Evolutionary conservation across 2,888 invertebrate genomes (phyloP).

Genomic region (Spialia ferax): DNA sequence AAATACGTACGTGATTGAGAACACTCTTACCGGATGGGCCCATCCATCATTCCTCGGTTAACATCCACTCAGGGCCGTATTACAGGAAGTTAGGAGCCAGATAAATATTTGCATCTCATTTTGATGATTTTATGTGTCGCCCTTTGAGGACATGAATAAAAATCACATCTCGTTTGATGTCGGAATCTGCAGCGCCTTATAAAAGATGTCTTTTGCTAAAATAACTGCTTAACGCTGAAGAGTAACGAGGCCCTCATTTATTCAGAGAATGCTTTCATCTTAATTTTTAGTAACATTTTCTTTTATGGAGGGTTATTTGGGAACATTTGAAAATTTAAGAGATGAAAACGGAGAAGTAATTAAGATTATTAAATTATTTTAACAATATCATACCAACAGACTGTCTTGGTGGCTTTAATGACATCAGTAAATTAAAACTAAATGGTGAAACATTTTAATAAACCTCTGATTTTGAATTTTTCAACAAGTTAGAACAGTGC

Average conservation of each 20-base stretch:
- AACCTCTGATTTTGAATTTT: too few relatives aligned
- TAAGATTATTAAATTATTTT: too few relatives aligned
- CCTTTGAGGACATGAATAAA: constrained; percentile 37
- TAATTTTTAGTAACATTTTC: constrained; percentile 5
- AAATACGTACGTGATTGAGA: constrained; percentile 43
- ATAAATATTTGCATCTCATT: constrained; percentile 47
- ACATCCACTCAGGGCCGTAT: constrained; percentile 34
- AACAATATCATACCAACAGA: too few relatives aligned
- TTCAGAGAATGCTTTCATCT: constrained; percentile 31
- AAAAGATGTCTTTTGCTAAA: constrained; percentile 26
- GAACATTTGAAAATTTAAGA: neutral
- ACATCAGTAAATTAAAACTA: too few relatives aligned
- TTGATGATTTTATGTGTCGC: constrained; percentile 36
- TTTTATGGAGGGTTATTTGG: neutral
- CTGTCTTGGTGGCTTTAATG: too few relatives aligned
- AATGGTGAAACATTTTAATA: too few relatives aligned
- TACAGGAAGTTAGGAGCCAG: constrained; percentile 39
- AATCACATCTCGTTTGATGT: constrained; percentile 39
- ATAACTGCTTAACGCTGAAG: constrained; percentile 26
- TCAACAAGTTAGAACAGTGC: too few relatives aligned
- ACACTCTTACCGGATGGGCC: constrained; percentile 18
- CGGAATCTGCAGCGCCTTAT: constrained; percentile 30
- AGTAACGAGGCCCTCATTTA: constrained; percentile 32
- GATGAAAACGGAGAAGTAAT: too few relatives aligned
- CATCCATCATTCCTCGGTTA: constrained; percentile 40